Evolutionary conservation across 2,797 vertebrate genomes (phyloP).

Genomic region (Peromyscus eremicus): DNA sequence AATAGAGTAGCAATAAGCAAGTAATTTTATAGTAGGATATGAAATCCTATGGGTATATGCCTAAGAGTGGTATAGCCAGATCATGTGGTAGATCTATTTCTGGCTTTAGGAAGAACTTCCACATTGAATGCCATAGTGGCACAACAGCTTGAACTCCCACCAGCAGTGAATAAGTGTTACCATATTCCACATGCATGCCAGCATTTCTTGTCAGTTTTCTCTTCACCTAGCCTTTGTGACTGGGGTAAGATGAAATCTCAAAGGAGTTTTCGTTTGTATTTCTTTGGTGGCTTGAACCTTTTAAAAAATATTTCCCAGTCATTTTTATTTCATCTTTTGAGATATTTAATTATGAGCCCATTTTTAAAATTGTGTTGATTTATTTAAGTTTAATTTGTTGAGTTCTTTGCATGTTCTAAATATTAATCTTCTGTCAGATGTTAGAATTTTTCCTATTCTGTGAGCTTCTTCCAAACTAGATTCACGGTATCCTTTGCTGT

Average conservation of each 20-base stretch:
- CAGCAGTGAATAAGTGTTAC: neutral
- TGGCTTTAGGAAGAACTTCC: neutral
- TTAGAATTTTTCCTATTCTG: too few relatives aligned
- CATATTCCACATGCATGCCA: neutral
- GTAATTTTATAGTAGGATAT: neutral
- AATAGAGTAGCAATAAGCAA: neutral
- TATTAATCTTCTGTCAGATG: too few relatives aligned
- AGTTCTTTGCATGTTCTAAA: too few relatives aligned
- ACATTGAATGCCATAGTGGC: neutral
- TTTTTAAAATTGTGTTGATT: too few relatives aligned
- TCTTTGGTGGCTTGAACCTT: neutral
- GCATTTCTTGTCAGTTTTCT: neutral
- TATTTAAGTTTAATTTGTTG: too few relatives aligned
- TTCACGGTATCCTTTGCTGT: too few relatives aligned
- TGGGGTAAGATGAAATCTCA: neutral
- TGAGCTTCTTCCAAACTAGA: too few relatives aligned
- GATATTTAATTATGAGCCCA: too few relatives aligned
- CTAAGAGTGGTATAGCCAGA: neutral
- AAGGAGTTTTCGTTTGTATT: neutral
- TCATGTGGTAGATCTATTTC: neutral
- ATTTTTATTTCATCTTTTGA: too few relatives aligned
- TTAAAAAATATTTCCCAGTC: too few relatives aligned
- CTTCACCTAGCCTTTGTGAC: neutral
- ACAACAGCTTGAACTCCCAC: neutral
- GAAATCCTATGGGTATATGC: neutral